Evolutionary conservation across 2,113 vertebrate genomes (phyloP), one percentile per base, ranked within the genome.

Genomic region (Maccullochella peelii): DNA sequence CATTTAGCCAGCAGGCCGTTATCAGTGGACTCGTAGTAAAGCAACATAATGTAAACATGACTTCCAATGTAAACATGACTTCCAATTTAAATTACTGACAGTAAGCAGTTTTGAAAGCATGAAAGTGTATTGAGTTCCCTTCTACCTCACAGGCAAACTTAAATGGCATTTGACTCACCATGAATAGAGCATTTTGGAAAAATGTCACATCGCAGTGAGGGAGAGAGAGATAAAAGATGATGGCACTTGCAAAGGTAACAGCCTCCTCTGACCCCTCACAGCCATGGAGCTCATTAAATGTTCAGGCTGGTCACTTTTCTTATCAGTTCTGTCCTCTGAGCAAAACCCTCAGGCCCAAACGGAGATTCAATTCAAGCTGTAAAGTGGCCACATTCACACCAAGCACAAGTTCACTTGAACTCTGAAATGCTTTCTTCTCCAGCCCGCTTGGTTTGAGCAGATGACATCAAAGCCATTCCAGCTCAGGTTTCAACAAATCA

Each of bases 301-400:
- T 73, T 62, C 76, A 57, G 77, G n/a, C 72, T 2, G 30, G n/a
- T 62, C 67, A 25, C 58, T 75, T 82, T 66, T 68, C 77, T 84
- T 83, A 88, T 86, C 78, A 80, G 57, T 42, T 77, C 44, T 61
- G 71, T 82, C 59, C 62, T 71, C 79, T 76, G 66, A 84, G 59
- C 30, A 2, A 70, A 79, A 72, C 62, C 85, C 47, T 72, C 27
- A 27, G 65, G 66, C 59, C 55, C 68, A 67, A 80, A 72, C 27
- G 65, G 33, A 74, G 44, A 71, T 68, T 72, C 62, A 63, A 9
- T 58, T 76, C 54, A 9, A 25, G 66, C 69, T 40, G 21, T 30
- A 77, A 80, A 66, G 63, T 15, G 62, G n/a, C 54, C 4, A 8
- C 27, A 27, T 83, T 69, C 49, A 36, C 61, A 74, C 50, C 40